Conservation (phyloP, 2,113 vertebrate genomes). For the Lycaon pictus region DNA sequence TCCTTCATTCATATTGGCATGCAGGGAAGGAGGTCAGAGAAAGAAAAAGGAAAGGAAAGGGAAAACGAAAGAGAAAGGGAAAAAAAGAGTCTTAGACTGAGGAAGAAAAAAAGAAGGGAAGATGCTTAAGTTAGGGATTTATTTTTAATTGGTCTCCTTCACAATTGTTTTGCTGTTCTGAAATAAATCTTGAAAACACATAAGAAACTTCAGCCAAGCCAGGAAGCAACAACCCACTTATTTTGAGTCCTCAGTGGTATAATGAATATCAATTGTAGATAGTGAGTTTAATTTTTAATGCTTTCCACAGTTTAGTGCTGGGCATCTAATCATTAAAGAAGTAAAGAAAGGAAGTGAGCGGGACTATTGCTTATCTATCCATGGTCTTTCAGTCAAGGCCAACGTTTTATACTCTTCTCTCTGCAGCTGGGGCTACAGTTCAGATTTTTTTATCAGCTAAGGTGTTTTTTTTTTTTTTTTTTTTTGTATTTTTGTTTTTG, state of each 20-base stretch:
- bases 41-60: not conserved
- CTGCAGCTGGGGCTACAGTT: not conserved
- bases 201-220: not conserved
- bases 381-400: not conserved
- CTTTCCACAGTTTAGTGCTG: not conserved
- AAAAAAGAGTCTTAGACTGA: not conserved
- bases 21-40: not conserved
- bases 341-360: not conserved
- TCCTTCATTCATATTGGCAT: not conserved
- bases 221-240: not conserved
- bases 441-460: not conserved
- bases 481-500: too few relatives aligned
- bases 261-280: not conserved
- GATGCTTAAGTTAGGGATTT: not conserved
- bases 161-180: not conserved
- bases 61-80: too few relatives aligned
- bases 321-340: not conserved
- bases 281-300: not conserved
- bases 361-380: not conserved
- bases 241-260: not conserved
- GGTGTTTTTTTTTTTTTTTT: not conserved
- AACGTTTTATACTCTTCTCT: not conserved
- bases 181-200: not conserved
- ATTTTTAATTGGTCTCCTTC: not conserved
- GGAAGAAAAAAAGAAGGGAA: not conserved